Evolutionary conservation across 2,113 vertebrate genomes (phyloP), one percentile per base, ranked within the genome.

Genomic region (Callopanchax toddi): DNA sequence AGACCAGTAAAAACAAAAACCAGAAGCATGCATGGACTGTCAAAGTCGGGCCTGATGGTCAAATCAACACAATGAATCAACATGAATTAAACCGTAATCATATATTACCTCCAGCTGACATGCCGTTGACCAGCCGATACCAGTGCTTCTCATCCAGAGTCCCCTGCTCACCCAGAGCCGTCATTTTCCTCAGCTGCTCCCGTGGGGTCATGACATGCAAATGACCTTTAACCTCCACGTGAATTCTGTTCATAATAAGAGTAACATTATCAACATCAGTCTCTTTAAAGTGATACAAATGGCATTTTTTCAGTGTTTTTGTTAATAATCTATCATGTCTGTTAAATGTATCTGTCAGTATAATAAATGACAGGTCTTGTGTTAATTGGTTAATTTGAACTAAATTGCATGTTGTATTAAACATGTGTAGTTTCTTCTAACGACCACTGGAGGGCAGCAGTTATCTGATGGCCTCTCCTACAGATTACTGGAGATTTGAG

Each of bases 181-280:
- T 91, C 86, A 95, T 94, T 86, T 94, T 94, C 87, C 94, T 93
- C 61, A 92, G 82, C 82, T 95, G 93, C 68, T 96, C 95, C 51
- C 93, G 76, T 15, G 94, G 93, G 82, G 94, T 94, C 95, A 97
- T 96, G 74, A 72, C 92, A 82, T 73, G 8, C 21, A 69, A 89
- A 66, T 65, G 2, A 68, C 45, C 61, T 77, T 54, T 71, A 63
- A 82, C 68, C 71, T 60, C 52, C 45, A 60, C 34, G 20, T 34
- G 12, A 74, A 58, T 4, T 7, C 63, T 81, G 62, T 36, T 18
- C 39, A 69, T 37, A 66, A 37, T 17, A 0, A 71, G 10, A 48
- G 1, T 43, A 3, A 34, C 11, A 11, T 59, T 2, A 58, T 46
- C 10, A 11, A 21, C 10, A 13, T 8, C 3, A 37, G 5, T 55